Conservation (phyloP, 2,888 invertebrate species). For the Lordiphosa andalusiaca region DNA sequence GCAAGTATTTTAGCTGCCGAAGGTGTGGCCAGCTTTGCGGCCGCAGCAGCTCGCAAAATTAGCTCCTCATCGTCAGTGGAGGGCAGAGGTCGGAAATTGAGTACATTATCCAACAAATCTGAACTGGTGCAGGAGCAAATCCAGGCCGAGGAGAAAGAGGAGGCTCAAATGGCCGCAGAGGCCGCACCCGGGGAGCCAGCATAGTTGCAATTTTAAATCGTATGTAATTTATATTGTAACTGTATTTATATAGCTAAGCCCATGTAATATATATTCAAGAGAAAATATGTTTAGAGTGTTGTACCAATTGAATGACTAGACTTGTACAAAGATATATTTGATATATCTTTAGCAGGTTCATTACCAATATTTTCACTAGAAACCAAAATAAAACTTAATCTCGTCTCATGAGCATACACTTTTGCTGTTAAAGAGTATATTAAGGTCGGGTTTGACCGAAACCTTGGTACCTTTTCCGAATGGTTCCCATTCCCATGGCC, state of each 20-base stretch:
- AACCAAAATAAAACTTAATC: no score
- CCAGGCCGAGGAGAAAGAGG: conserved; percentile 25
- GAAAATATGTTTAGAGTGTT: conserved; percentile 17
- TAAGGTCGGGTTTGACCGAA: no score
- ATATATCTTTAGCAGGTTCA: no score
- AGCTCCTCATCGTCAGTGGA: conserved; percentile 71
- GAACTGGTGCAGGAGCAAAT: conserved; percentile 21
- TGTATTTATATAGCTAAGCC: conserved; percentile 53
- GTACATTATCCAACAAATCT: conserved; percentile 52
- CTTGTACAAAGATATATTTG: no score
- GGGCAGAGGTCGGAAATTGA: conserved; percentile 45
- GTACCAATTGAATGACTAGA: conserved; percentile 6
- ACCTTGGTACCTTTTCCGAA: no score
- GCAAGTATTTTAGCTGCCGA: conserved; percentile 84
- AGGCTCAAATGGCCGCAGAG: conserved; percentile 15
- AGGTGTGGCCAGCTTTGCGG: conserved; percentile 74
- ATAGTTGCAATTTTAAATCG: conserved; percentile 48
- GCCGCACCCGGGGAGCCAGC: conserved; percentile 10
- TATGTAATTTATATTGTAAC: conserved; percentile 28
- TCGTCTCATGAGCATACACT: no score
- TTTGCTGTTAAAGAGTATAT: no score
- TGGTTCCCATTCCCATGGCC: no score
- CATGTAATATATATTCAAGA: conserved; percentile 47
- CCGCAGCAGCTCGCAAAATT: conserved; percentile 64
- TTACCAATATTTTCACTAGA: no score